These are phyloP conservation scores for Phorcus lineatus DNA, from an alignment of 2,888 invertebrate species.

Conservation along the genomic window DNA sequence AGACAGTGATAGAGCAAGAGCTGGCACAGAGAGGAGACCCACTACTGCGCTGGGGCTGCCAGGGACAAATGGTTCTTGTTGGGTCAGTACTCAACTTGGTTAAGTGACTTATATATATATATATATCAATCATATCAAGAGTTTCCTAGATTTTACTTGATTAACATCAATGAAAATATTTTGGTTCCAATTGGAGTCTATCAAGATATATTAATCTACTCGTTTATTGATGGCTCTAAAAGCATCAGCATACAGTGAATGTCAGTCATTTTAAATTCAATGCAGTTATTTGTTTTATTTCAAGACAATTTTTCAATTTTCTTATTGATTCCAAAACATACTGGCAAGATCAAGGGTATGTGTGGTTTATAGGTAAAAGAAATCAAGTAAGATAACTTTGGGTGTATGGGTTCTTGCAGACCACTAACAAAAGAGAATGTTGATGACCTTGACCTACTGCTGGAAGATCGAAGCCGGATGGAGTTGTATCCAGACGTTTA, in stretches of 20 bases:
- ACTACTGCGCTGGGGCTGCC: constrained; percentile 58
- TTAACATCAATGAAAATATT: no score
- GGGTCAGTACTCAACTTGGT: constrained; percentile 49
- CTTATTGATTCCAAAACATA: neutral
- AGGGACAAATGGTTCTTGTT: constrained; percentile 59
- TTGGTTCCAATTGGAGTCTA: no score
- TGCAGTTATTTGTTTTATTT: no score
- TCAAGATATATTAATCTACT: no score
- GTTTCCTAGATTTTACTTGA: no score
- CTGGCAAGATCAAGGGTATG: no score
- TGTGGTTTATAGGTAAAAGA: no score
- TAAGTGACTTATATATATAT: neutral
- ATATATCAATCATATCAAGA: neutral
- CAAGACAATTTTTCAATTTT: neutral
- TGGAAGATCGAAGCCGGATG: constrained; percentile 34
- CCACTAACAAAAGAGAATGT: constrained; percentile 61
- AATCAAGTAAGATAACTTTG: no score
- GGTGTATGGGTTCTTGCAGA: constrained; percentile 42
- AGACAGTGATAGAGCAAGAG: constrained; percentile 45
- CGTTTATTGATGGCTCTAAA: no score
- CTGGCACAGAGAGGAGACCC: constrained; percentile 61
- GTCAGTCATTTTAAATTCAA: no score
- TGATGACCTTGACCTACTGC: constrained; percentile 58
- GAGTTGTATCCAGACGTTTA: constrained; percentile 51
- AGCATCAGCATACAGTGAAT: no score